These are phyloP conservation scores for Megathymus violae DNA, from an alignment of 1,140 invertebrate species.

Conservation along the genomic window DNA sequence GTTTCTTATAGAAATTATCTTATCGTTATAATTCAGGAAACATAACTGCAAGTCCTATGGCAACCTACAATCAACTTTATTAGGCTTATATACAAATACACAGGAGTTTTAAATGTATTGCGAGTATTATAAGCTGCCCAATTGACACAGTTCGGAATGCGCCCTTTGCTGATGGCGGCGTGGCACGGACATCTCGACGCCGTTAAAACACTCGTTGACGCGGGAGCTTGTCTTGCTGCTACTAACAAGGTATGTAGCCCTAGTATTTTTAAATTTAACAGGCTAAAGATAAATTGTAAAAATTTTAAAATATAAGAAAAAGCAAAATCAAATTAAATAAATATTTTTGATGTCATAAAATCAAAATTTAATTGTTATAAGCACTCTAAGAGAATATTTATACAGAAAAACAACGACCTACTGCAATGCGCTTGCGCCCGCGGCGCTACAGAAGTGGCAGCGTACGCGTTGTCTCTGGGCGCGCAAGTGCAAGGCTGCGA, in stretches of 20 bases:
- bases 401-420: conserved; percentile 77
- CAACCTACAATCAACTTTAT: no score
- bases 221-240: conserved; percentile 89
- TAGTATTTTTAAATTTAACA: conserved; percentile 37
- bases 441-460: conserved; percentile 82
- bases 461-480: conserved; percentile 83
- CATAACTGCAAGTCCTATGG: no score
- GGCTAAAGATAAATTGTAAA: not conserved
- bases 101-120: conserved; percentile 6
- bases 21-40: no score
- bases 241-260: conserved; percentile 88
- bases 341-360: not conserved
- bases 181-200: conserved; percentile 91
- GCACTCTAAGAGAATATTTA: no score
- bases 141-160: conserved; percentile 91
- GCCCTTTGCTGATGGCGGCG: conserved; percentile 91
- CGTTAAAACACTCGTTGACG: conserved; percentile 89
- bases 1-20: no score
- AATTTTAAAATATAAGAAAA: not conserved
- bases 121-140: conserved; percentile 4
- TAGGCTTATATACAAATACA: no score
- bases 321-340: no score
- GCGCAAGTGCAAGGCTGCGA: conserved; percentile 84
- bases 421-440: conserved; percentile 72
- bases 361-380: no score